Percentiles rank a stretch among this genome's conserved stretches.
Evolutionary conservation across 92 coral and sea anemone genomes (phyloP).

Genomic region (Paramuricea clavata): DNA sequence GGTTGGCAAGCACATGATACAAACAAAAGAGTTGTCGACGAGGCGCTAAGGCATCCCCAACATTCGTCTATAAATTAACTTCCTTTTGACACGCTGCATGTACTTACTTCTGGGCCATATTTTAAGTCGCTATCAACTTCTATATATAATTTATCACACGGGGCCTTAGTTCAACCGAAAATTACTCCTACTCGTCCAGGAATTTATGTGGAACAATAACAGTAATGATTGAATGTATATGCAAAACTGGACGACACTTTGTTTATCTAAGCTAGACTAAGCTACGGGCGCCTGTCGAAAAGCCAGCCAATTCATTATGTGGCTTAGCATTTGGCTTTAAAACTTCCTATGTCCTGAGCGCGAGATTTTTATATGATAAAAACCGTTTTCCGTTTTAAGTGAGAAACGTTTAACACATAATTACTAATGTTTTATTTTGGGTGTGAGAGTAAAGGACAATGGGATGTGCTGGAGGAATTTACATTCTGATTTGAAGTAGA

Average conservation of each 20-base stretch:
- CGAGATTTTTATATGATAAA: background rate
- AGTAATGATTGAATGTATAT: slow-evolving; percentile 15
- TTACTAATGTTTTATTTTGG: slow-evolving; percentile 79
- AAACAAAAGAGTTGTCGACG: slow-evolving; percentile 4
- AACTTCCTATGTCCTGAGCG: background rate
- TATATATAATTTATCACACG: background rate
- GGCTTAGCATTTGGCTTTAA: background rate
- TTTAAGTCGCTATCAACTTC: background rate
- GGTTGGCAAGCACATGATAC: slow-evolving; percentile 53
- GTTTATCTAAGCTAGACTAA: slow-evolving; percentile 15
- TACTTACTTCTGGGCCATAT: too few species aligned
- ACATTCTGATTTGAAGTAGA: background rate
- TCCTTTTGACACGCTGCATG: too few species aligned
- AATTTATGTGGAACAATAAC: slow-evolving; percentile 4
- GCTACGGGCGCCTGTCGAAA: background rate
- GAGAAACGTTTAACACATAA: background rate
- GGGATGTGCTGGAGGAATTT: slow-evolving; percentile 19
- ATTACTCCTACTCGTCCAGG: background rate
- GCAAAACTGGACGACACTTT: slow-evolving; percentile 30
- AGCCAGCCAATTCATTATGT: background rate
- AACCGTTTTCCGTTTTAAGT: background rate
- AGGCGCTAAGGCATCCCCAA: background rate
- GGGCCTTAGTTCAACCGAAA: background rate
- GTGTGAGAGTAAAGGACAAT: slow-evolving; percentile 94
- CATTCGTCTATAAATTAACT: background rate